Percentiles rank a stretch among this genome's conserved stretches.
Conservation (phyloP, 2,797 vertebrate species). For the Stomatorhinus walkeri region DNA sequence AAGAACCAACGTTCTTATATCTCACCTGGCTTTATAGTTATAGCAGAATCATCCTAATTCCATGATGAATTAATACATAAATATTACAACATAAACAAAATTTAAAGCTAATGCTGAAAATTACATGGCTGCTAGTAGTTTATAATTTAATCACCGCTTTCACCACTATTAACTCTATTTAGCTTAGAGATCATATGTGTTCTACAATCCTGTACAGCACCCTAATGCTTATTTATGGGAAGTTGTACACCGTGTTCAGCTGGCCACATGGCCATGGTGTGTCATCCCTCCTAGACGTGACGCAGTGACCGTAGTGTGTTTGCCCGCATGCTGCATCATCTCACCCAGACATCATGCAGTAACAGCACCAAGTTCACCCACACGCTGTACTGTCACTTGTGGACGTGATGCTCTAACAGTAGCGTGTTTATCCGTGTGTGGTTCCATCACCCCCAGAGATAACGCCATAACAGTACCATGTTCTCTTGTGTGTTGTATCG, state of each 20-base stretch:
- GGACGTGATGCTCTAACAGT: background rate
- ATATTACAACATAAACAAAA: background rate
- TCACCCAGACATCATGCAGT: background rate
- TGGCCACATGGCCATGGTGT: background rate
- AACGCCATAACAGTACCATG: background rate
- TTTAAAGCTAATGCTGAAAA: background rate
- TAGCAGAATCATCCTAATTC: background rate
- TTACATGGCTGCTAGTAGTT: background rate
- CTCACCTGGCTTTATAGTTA: background rate
- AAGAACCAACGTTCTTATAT: background rate
- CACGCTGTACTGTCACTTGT: background rate
- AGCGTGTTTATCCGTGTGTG: background rate
- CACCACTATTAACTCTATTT: background rate
- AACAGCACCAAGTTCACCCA: background rate
- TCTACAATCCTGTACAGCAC: background rate
- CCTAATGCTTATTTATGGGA: background rate
- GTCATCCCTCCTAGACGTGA: background rate
- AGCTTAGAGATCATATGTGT: background rate
- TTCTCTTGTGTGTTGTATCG: background rate
- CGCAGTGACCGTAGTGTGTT: background rate
- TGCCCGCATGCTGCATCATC: background rate
- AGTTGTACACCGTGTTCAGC: background rate
- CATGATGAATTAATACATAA: background rate
- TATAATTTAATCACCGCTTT: background rate
- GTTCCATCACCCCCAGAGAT: background rate